phyloP scores from a whole-genome alignment of 2,113 vertebrate species.

The Otus sunia region DNA sequence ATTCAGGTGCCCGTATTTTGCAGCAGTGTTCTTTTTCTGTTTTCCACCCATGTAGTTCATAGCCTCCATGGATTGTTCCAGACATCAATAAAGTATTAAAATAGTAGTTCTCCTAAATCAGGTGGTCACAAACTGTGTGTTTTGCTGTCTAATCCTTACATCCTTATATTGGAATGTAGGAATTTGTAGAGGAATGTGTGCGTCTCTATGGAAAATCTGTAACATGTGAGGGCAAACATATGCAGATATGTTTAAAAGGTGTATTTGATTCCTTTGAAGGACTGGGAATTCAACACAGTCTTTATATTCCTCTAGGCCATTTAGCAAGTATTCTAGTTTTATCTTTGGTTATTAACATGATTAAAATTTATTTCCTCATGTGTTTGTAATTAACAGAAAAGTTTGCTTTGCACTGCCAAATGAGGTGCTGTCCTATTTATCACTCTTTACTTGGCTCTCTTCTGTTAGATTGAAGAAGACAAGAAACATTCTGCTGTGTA shows the following conservation, averaged over 20 bases:
- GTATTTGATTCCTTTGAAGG: background rate
- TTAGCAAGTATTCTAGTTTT: background rate
- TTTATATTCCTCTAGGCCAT: background rate
- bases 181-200: background rate
- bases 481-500: background rate
- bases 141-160: background rate
- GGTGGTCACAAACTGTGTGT: background rate
- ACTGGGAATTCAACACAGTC: background rate
- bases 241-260: background rate
- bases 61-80: background rate
- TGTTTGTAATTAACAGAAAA: background rate
- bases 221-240: background rate
- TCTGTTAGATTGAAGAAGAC: background rate
- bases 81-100: background rate
- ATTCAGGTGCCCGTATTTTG: background rate
- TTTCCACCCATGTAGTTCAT: background rate
- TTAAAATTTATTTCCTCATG: background rate
- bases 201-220: background rate
- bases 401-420: background rate
- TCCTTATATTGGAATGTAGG: background rate
- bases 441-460: background rate
- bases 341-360: background rate
- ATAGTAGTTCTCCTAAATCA: background rate
- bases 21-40: background rate
- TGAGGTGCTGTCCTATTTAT: background rate